A percentile compares a stretch with the other conserved stretches of the same genome.
Evolutionary conservation across 92 coral and sea anemone genomes (phyloP).

Genomic region (Bergia sp.): DNA sequence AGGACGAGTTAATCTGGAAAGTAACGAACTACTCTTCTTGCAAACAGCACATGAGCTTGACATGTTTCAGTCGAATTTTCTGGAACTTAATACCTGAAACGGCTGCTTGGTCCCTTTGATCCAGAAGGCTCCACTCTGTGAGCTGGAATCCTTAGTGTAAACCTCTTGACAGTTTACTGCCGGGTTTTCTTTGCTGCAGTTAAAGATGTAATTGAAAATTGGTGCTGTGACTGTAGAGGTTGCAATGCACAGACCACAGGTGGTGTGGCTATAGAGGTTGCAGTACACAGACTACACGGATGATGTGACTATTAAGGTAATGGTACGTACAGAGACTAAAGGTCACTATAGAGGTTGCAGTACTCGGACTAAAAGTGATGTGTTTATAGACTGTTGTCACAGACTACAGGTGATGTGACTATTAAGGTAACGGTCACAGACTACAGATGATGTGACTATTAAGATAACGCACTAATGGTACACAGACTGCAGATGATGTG

Average conservation of each 20-base stretch:
- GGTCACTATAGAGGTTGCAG: too few relatives aligned
- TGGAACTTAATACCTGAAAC: slow-evolving; percentile 64
- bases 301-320: too few relatives aligned
- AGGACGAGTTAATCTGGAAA: too few relatives aligned
- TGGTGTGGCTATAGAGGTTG: not conserved
- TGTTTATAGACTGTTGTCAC: too few relatives aligned
- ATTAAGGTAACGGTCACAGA: too few relatives aligned
- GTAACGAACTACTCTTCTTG: too few relatives aligned
- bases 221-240: not conserved
- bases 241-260: not conserved
- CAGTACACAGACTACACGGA: not conserved
- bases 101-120: slow-evolving; percentile 70
- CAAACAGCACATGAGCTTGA: too few relatives aligned
- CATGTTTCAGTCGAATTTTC: not conserved
- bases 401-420: too few relatives aligned
- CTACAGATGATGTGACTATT: too few relatives aligned
- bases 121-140: slow-evolving; percentile 84
- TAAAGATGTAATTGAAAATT: not conserved
- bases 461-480: too few relatives aligned
- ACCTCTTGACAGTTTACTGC: slow-evolving; percentile 82
- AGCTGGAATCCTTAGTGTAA: slow-evolving; percentile 66
- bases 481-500: not conserved
- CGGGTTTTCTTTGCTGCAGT: slow-evolving; percentile 74
- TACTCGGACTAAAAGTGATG: too few relatives aligned
- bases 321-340: too few relatives aligned